Base-by-base conservation (phyloP, 2,113 vertebrate species). In the Labeo rohita region DNA sequence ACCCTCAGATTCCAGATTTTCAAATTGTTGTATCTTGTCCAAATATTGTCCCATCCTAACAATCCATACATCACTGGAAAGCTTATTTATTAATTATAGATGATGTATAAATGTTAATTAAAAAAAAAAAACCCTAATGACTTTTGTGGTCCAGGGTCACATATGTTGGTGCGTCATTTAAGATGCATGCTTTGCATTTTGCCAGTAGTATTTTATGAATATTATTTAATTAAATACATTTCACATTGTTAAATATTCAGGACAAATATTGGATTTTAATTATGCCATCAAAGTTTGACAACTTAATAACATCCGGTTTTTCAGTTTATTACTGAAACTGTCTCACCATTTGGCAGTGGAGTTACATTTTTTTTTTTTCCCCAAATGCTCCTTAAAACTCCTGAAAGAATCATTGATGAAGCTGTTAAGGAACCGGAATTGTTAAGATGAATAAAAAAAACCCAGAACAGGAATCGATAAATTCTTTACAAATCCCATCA, bases 391-490 rank as follows among this genome's bases (percentile, higher is more conserved):
- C 45, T 75, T 28, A 8, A 50, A 15, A 23, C 73, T 75, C 49
- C 45, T 75, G 15, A 75, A 75, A 49, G 21, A 75, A 50, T 75
- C n/a, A 50, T 49, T 75, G 73, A 75, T 50, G 45, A 75, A 50
- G 45, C 73, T 49, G 73, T 75, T 75, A 50, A 8, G 45, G 45
- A 75, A 50, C 73, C 0, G n/a, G 73, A 50, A n/a, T 3, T 50
- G 10, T 77, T 18, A 10, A 54, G 13, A 77, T 52, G 75, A 77
- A 77, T 77, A 16, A 52, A n/a, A 45, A 75, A 45, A 75, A 61
- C 3, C 39, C 18, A 11, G 21, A 28, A 77, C 50, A 77, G 23
- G 23, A 77, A 34, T 77, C 7, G 49, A 77, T 77, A 1, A 54
- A 54, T 77, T 52, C 23, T 52, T 77, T 54, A 54, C 75, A 52